Evolutionary conservation across 2,888 invertebrate genomes (phyloP).

Genomic region (Acholoe squamosa): DNA sequence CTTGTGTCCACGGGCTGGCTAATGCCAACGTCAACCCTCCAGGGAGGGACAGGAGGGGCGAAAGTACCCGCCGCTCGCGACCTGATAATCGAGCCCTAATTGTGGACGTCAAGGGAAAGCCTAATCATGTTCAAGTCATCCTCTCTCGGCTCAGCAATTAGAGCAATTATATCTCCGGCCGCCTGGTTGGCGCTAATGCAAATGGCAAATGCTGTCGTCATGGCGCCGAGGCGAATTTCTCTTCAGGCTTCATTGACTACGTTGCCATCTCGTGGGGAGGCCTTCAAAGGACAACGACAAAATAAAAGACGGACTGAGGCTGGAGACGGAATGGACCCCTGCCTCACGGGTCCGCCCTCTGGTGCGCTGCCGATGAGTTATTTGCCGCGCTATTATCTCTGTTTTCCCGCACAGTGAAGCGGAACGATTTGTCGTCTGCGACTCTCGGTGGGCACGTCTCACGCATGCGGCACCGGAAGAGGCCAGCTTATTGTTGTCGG

Average conservation of each 20-base stretch:
- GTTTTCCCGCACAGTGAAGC: conserved; percentile 29
- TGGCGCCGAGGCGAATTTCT: not conserved
- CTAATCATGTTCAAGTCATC: conserved; percentile 53
- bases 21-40: conserved; percentile 38
- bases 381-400: conserved; percentile 55
- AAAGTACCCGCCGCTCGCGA: not conserved
- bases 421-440: conserved; percentile 53
- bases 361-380: conserved; percentile 3
- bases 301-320: conserved; percentile 13
- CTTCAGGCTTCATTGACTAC: conserved; percentile 13
- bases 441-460: not conserved
- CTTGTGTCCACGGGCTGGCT: not conserved
- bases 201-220: conserved; percentile 9
- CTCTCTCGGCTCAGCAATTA: conserved; percentile 34
- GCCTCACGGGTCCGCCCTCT: conserved; percentile 11
- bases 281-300: conserved; percentile 2
- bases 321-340: not conserved
- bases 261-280: not conserved
- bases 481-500: conserved; percentile 10
- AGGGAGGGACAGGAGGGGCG: not conserved
- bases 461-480: not conserved
- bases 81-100: conserved; percentile 50
- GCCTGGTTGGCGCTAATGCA: not conserved
- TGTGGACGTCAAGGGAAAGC: conserved; percentile 38
- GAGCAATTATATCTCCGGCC: conserved; percentile 43